Conservation (phyloP, 2,888 invertebrate species). For the Limulus polyphemus region DNA sequence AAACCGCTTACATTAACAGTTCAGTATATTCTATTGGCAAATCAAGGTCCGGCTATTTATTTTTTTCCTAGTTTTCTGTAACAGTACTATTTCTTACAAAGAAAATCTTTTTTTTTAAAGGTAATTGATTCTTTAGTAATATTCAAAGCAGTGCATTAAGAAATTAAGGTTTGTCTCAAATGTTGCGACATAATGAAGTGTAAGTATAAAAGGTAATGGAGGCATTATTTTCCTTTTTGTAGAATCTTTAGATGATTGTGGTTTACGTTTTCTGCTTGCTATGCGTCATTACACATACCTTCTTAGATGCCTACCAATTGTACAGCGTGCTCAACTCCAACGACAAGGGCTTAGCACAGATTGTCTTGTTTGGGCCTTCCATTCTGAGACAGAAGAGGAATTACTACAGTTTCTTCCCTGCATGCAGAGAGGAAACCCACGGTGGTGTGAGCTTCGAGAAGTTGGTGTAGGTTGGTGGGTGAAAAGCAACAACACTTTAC, state of each 20-base stretch:
- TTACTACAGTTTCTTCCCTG: slow-evolving; percentile 70
- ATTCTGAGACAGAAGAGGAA: slow-evolving; percentile 95
- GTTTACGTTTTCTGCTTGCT: slow-evolving; percentile 83
- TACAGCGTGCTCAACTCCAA: slow-evolving; percentile 72
- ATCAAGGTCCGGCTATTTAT: too few relatives aligned
- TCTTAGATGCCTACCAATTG: slow-evolving; percentile 77
- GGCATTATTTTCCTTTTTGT: slow-evolving; percentile 6
- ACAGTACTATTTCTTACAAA: too few relatives aligned
- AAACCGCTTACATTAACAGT: too few relatives aligned
- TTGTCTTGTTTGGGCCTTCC: slow-evolving; percentile 97
- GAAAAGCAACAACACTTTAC: slow-evolving; percentile 64
- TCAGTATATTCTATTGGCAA: too few relatives aligned
- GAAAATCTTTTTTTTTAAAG: too few relatives aligned
- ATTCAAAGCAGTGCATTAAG: too few relatives aligned
- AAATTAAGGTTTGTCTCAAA: too few relatives aligned
- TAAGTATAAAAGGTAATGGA: background rate
- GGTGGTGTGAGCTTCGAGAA: slow-evolving; percentile 81
- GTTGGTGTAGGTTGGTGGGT: slow-evolving; percentile 96
- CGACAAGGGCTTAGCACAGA: slow-evolving; percentile 52
- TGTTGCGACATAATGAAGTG: too few relatives aligned
- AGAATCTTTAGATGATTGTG: slow-evolving; percentile 76
- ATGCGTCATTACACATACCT: slow-evolving; percentile 97
- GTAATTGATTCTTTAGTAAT: too few relatives aligned
- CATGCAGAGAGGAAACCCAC: slow-evolving; percentile 42
- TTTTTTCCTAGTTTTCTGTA: too few relatives aligned